Conservation (phyloP, 1,140 invertebrate species). For the Sitophilus oryzae region DNA sequence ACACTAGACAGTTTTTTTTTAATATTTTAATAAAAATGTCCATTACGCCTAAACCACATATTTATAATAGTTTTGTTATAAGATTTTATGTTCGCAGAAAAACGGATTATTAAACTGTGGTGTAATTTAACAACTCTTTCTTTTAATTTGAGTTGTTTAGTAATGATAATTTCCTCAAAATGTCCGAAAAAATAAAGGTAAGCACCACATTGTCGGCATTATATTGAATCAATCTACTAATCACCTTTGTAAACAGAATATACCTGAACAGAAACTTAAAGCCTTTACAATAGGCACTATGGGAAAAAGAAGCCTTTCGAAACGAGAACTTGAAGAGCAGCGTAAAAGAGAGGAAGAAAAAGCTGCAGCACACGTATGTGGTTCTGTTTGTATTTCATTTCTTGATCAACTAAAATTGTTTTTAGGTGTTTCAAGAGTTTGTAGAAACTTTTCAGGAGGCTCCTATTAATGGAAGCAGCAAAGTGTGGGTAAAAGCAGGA, state of each 20-base stretch:
- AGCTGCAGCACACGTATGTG: constrained; percentile 67
- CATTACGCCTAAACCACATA: no score
- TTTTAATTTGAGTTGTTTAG: no score
- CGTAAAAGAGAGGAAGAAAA: constrained; percentile 87
- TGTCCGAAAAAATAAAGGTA: constrained; percentile 25
- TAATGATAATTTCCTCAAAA: not conserved
- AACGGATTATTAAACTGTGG: no score
- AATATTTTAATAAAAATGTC: no score
- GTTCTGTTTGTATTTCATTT: constrained; percentile 1
- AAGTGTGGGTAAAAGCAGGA: constrained; percentile 95
- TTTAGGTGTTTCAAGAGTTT: constrained; percentile 91
- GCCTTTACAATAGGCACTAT: constrained; percentile 78
- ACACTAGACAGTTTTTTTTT: no score
- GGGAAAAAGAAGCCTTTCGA: constrained; percentile 72
- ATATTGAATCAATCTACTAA: not conserved
- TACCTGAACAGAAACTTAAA: constrained; percentile 70
- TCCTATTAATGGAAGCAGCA: constrained; percentile 67
- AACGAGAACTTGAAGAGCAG: constrained; percentile 82
- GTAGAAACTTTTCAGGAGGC: constrained; percentile 93
- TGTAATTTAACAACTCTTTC: no score
- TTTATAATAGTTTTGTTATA: no score
- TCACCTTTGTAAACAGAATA: constrained; percentile 35
- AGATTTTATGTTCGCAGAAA: no score
- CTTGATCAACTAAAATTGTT: constrained; percentile 27
- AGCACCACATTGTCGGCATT: not conserved